Conservation (phyloP, 2,113 vertebrate species). For the Oostethus manadensis region DNA sequence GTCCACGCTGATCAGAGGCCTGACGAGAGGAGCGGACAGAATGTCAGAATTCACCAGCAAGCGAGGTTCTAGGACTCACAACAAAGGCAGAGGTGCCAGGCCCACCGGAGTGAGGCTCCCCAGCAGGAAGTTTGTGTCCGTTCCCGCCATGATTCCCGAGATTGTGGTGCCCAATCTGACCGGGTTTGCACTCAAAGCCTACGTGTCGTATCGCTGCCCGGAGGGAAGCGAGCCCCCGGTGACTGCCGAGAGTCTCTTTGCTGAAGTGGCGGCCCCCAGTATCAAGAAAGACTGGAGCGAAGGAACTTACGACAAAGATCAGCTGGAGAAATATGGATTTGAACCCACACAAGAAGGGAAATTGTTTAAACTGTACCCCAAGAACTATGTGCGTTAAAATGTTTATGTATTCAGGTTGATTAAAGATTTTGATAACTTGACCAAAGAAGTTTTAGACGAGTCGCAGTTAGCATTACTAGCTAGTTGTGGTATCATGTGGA, state of each 20-base stretch:
- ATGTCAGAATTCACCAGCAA: constrained; percentile 88
- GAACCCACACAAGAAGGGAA: constrained; percentile 85
- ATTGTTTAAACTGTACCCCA: constrained; percentile 88
- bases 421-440: no score
- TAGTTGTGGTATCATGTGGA: no score
- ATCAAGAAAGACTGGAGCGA: constrained; percentile 79
- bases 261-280: constrained; percentile 72
- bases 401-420: neutral
- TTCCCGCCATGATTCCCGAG: constrained; percentile 81
- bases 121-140: constrained; percentile 71
- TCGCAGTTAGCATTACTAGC: no score
- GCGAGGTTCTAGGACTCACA: constrained; percentile 78
- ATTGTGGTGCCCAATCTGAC: constrained; percentile 85
- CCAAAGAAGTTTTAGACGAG: no score
- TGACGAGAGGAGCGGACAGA: constrained; percentile 84
- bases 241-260: constrained; percentile 78
- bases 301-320: constrained; percentile 67
- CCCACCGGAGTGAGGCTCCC: constrained; percentile 64
- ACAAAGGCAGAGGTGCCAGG: constrained; percentile 78
- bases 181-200: constrained; percentile 85
- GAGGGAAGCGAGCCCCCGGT: constrained; percentile 68
- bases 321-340: constrained; percentile 87
- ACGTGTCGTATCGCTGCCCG: constrained; percentile 82
- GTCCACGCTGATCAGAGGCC: constrained; percentile 70
- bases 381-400: constrained; percentile 81